phyloP scores from a whole-genome alignment of 2,888 invertebrate genomes.

The Morpho achilles region DNA sequence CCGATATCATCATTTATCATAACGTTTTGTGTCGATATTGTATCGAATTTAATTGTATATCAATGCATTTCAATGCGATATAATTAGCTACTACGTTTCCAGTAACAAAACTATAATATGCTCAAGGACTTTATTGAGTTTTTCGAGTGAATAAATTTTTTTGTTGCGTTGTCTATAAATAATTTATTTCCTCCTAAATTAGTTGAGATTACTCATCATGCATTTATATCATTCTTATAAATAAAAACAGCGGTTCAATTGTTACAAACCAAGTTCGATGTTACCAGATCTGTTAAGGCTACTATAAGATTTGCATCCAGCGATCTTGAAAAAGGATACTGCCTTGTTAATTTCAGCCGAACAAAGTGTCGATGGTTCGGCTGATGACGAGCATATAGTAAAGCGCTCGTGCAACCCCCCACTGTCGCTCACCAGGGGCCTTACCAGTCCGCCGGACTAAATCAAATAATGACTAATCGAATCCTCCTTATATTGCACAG shows the following conservation, averaged over 20 bases:
- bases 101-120: conserved; percentile 1
- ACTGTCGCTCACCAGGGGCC: conserved; percentile 66
- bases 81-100: conserved; percentile 6
- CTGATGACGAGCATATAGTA: conserved; percentile 63
- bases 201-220: too few relatives aligned
- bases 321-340: conserved; percentile 29
- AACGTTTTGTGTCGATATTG: conserved; percentile 17
- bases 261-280: background rate
- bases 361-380: conserved; percentile 68
- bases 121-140: too few relatives aligned
- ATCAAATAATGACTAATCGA: conserved; percentile 80
- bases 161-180: too few relatives aligned
- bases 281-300: conserved; percentile 10
- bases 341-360: conserved; percentile 46
- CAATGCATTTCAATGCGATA: conserved; percentile 14
- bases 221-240: background rate
- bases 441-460: conserved; percentile 69
- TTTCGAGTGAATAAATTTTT: too few relatives aligned
- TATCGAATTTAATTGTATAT: conserved; percentile 19
- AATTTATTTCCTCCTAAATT: too few relatives aligned
- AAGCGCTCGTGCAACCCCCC: conserved; percentile 68
- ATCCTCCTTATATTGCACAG: conserved; percentile 77
- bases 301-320: conserved; percentile 17
- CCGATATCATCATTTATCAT: conserved; percentile 25
- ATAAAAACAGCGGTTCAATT: background rate